Conservation (phyloP, 2,888 invertebrate species). For the Parnassius orleans region DNA sequence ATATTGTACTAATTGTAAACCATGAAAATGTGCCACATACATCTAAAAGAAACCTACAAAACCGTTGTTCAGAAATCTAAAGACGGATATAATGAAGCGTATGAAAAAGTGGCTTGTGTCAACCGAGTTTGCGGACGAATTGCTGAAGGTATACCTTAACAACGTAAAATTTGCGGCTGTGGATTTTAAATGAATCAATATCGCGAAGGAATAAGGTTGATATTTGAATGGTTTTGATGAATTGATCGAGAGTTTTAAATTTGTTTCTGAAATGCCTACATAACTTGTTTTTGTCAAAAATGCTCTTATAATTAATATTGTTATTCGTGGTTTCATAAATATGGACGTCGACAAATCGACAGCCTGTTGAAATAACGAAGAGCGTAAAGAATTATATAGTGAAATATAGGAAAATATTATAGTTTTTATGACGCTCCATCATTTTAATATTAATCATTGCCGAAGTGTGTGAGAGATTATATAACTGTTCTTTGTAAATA, state of each 20-base stretch:
- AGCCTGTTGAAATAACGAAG: slow-evolving; percentile 41
- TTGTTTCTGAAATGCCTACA: slow-evolving; percentile 37
- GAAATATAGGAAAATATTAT: slow-evolving; percentile 3
- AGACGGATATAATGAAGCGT: slow-evolving; percentile 49
- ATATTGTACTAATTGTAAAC: slow-evolving; percentile 47
- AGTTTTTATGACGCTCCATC: too few relatives aligned
- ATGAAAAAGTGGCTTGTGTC: slow-evolving; percentile 55
- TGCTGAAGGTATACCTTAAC: slow-evolving; percentile 46
- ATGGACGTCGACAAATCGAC: slow-evolving; percentile 37
- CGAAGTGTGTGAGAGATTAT: too few relatives aligned
- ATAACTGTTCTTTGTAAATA: too few relatives aligned
- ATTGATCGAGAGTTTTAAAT: slow-evolving; percentile 17
- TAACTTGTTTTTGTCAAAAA: slow-evolving; percentile 40
- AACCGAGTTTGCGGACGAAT: slow-evolving; percentile 57
- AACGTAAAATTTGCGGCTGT: slow-evolving; percentile 35
- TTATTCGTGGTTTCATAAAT: slow-evolving; percentile 52
- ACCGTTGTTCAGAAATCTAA: slow-evolving; percentile 42
- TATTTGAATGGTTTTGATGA: slow-evolving; percentile 29
- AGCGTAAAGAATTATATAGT: slow-evolving; percentile 38
- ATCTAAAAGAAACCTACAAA: slow-evolving; percentile 53
- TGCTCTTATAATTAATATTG: slow-evolving; percentile 40
- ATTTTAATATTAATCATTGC: too few relatives aligned
- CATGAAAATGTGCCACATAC: slow-evolving; percentile 45
- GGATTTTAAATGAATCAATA: slow-evolving; percentile 28
- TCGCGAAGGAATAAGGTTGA: slow-evolving; percentile 34